Evolutionary conservation across 30 jellyfish, hydroid and myxozoan species (phyloP), one percentile per base, ranked within the genome.

Genomic region (Nemopilema nomurai): DNA sequence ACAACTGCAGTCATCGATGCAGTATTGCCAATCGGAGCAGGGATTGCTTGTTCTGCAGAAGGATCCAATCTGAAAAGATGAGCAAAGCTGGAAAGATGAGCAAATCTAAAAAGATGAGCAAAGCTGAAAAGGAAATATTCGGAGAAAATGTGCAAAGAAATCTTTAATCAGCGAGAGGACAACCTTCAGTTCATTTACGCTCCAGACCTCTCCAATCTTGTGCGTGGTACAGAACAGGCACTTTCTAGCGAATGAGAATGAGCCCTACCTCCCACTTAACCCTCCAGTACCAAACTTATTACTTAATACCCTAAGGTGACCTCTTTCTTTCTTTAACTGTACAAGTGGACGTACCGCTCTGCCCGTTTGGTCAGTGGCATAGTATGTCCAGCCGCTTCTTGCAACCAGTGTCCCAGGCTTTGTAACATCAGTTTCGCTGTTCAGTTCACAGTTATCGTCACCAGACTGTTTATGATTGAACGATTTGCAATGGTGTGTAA

Each of bases 401-500:
- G 13, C 41, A 8, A 22, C 71, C 49, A 73, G 19, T 0, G 18
- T 31, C 0, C 49, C 25, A 13, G 21, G 31, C 23, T 32, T 20
- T 1, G 83, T 73, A 6, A 26, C 49, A 21, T 33, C 4, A 8
- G 65, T 31, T 17, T 73, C 65, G 18, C 51, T 73, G 28, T 73
- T 73, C 33, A 73, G 41, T 41, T 73, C 69, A n/a, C 83, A 73
- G 25, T 73, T 73, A 1, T 73, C 69, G 18, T 1, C 8, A 0
- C 49, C 83, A 73, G 17, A 17, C 33, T 41, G 49, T 41, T 33
- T 73, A 24, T 7, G 51, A 26, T 73, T 73, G 9, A 73, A n/a
- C 17, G 83, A 73, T 33, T 33, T 73, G 83, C 83, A 73, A 23
- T 66, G 51, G 33, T 17, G 13, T 73, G 64, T 67, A 26, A 8